Evolutionary conservation across 2,888 invertebrate species (phyloP).

Genomic region (Drosophila meridiana): DNA sequence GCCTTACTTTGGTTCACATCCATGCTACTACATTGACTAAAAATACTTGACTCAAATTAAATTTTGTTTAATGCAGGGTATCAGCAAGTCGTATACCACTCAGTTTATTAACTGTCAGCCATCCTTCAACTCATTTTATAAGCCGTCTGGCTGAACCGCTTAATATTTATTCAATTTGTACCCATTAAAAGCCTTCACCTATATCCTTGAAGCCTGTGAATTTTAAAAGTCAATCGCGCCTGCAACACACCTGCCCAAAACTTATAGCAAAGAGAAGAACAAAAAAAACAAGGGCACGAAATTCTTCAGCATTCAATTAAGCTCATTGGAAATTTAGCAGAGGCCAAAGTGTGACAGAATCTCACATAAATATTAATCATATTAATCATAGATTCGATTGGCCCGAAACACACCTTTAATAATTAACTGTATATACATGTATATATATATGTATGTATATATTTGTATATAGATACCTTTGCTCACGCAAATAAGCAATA

Average conservation of each 20-base stretch:
- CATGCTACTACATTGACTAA: neutral
- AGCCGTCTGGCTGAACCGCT: neutral
- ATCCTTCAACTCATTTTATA: neutral
- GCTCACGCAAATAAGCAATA: constrained; percentile 66
- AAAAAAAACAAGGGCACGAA: neutral
- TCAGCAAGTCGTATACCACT: neutral
- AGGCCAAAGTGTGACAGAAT: neutral
- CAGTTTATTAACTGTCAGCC: neutral
- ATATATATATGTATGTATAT: neutral
- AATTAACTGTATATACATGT: constrained; percentile 4
- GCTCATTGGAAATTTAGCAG: constrained; percentile 11
- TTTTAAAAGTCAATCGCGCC: constrained; percentile 9
- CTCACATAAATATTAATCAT: constrained; percentile 15
- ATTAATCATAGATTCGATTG: constrained; percentile 34
- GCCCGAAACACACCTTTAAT: constrained; percentile 33
- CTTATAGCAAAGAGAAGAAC: neutral
- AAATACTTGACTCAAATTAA: too few species aligned
- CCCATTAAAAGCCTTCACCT: neutral
- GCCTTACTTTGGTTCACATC: neutral
- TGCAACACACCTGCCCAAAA: constrained; percentile 15
- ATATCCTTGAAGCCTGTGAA: constrained; percentile 31
- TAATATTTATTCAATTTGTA: neutral
- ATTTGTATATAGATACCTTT: constrained; percentile 35
- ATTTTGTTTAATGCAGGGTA: neutral
- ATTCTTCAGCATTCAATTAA: constrained; percentile 14